A percentile compares a stretch with the other conserved stretches of the same genome.
These are phyloP conservation scores for Pomacea canaliculata DNA, from an alignment of 2,888 invertebrate genomes.

Conservation along the genomic window DNA sequence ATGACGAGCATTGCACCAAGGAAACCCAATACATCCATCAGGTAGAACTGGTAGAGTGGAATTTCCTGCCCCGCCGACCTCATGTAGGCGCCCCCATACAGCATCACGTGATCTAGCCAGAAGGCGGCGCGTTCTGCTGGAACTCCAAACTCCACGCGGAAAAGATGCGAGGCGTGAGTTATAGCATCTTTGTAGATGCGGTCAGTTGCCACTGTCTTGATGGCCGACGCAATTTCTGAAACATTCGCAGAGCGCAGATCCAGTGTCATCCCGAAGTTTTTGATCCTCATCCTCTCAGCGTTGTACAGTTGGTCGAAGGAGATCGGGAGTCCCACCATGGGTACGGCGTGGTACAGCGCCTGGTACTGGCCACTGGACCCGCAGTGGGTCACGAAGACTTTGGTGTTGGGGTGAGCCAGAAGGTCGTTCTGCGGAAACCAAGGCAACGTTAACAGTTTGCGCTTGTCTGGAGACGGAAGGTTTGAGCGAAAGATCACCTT, in stretches of 20 bases:
- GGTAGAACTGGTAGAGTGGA: conserved; percentile 45
- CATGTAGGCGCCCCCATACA: conserved; percentile 48
- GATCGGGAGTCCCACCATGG: conserved; percentile 46
- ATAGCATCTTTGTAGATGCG: conserved; percentile 24
- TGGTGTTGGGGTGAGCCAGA: conserved; percentile 42
- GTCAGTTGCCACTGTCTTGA: conserved; percentile 18
- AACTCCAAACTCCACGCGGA: conserved; percentile 26
- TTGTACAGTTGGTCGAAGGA: conserved; percentile 40
- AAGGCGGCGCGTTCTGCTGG: conserved; percentile 44
- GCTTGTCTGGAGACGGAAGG: conserved; percentile 27
- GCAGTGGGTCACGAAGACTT: conserved; percentile 50
- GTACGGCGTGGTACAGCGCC: conserved; percentile 50
- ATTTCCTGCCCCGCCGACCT: conserved; percentile 41
- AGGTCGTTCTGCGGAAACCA: conserved; percentile 54
- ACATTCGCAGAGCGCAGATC: conserved; percentile 22
- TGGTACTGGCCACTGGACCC: conserved; percentile 51
- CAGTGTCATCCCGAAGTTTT: conserved; percentile 8
- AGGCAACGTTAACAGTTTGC: conserved; percentile 33
- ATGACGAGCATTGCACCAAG: too few species aligned
- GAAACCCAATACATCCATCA: conserved; percentile 41
- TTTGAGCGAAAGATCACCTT: conserved; percentile 33
- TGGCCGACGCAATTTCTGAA: conserved; percentile 4
- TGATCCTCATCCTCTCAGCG: conserved; percentile 24
- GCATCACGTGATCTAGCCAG: conserved; percentile 54
- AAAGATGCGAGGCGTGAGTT: conserved; percentile 23